These are phyloP conservation scores for Lepus timidus DNA, from an alignment of 2,113 vertebrate species.

Conservation along the genomic window DNA sequence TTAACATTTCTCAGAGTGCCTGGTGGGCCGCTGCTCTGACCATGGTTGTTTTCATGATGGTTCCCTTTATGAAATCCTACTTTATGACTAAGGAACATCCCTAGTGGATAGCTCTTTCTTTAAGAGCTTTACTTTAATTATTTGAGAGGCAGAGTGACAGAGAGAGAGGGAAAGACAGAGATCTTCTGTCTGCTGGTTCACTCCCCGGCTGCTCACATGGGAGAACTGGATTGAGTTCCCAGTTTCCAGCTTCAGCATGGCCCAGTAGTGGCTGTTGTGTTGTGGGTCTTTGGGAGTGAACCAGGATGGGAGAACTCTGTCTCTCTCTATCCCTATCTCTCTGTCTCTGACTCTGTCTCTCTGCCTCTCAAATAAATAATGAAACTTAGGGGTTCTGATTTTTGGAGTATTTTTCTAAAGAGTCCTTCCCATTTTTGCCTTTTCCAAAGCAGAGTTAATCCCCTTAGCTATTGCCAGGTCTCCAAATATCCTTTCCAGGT, in stretches of 20 bases:
- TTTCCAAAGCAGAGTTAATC: constrained; percentile 20
- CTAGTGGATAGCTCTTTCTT: background rate
- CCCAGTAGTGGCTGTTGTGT: too few relatives aligned
- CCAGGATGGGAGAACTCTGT: too few relatives aligned
- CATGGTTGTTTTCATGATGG: background rate
- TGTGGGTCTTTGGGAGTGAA: too few relatives aligned
- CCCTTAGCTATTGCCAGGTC: constrained; percentile 14
- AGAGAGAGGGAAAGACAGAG: too few relatives aligned
- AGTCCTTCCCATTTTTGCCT: background rate
- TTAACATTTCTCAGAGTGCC: background rate
- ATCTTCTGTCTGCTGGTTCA: too few relatives aligned
- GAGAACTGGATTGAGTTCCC: too few relatives aligned
- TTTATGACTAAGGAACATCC: background rate
- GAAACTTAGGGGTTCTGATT: background rate
- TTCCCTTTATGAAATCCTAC: background rate
- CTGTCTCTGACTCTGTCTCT: background rate
- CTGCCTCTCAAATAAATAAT: background rate
- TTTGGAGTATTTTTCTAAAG: constrained; percentile 23
- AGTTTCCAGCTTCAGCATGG: too few relatives aligned
- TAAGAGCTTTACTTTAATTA: too few relatives aligned
- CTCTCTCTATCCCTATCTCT: too few relatives aligned
- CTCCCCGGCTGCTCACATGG: too few relatives aligned
- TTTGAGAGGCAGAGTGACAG: too few relatives aligned
- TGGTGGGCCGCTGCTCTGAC: background rate
- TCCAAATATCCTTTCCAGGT: constrained; percentile 19